Percentiles rank a stretch among this genome's conserved stretches.
These are phyloP conservation scores for Formica exsecta DNA, from an alignment of 1,140 invertebrate species.

Conservation along the genomic window DNA sequence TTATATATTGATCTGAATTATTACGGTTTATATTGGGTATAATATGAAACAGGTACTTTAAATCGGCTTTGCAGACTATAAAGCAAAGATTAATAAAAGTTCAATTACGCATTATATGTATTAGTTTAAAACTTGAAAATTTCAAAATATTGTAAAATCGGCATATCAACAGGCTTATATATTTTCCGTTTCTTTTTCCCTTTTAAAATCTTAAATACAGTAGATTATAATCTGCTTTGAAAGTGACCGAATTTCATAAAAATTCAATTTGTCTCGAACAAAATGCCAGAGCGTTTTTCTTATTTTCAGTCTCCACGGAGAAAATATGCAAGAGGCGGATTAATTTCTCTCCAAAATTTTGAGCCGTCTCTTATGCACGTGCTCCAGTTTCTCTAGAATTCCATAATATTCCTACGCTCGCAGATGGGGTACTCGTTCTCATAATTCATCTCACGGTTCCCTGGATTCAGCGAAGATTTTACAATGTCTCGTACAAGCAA, in stretches of 20 bases:
- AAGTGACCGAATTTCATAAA: constrained; percentile 25
- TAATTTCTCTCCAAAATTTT: constrained; percentile 52
- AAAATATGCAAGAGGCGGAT: constrained; percentile 33
- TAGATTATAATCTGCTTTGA: neutral
- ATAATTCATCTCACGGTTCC: constrained; percentile 56
- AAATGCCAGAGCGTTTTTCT: constrained; percentile 11
- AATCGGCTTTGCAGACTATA: neutral
- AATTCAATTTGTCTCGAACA: constrained; percentile 16
- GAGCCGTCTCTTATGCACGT: constrained; percentile 14
- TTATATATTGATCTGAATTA: neutral
- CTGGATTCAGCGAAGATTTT: constrained; percentile 50
- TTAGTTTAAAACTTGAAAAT: too few relatives aligned
- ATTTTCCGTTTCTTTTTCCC: neutral
- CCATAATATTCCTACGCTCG: constrained; percentile 51
- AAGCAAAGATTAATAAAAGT: neutral
- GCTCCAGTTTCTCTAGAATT: constrained; percentile 37
- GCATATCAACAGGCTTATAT: too few relatives aligned
- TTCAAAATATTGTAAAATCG: too few relatives aligned
- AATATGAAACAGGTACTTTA: neutral
- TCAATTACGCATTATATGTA: neutral
- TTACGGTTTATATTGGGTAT: neutral
- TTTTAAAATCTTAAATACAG: neutral
- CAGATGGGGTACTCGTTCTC: constrained; percentile 40
- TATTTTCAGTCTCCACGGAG: neutral
- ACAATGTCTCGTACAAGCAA: constrained; percentile 64